Percentiles rank a stretch among this genome's conserved stretches.
These are phyloP conservation scores for Isichthys henryi DNA, from an alignment of 2,113 vertebrate genomes.

Conservation along the genomic window DNA sequence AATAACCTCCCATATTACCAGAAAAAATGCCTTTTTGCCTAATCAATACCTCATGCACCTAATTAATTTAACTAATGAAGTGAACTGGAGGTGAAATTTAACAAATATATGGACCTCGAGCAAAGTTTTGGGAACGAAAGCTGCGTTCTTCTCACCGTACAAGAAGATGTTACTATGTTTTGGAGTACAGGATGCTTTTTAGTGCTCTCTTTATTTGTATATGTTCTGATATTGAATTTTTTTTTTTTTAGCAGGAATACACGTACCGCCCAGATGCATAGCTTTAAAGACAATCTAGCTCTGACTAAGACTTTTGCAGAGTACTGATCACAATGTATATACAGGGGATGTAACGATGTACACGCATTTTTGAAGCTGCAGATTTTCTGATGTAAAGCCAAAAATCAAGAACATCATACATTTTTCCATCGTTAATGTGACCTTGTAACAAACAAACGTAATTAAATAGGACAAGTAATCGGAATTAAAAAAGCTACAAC, in stretches of 20 bases:
- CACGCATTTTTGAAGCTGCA: background rate
- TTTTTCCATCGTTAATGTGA: background rate
- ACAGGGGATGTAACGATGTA: background rate
- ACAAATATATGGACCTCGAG: background rate
- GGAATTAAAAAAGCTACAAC: background rate
- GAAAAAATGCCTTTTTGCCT: background rate
- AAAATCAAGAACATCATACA: background rate
- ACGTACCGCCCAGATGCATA: background rate
- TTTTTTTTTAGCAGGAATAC: background rate
- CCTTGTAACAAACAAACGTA: background rate
- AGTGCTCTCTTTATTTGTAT: background rate
- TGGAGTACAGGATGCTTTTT: background rate
- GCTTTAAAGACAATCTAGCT: background rate
- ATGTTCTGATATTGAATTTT: background rate
- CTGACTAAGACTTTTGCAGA: background rate
- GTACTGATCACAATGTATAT: background rate
- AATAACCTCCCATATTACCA: background rate
- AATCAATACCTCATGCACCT: background rate
- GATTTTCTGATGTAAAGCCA: background rate
- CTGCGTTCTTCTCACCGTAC: background rate
- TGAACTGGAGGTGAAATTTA: background rate
- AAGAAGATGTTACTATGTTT: background rate
- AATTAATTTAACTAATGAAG: background rate
- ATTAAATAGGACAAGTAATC: background rate
- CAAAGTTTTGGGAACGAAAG: background rate